These are phyloP conservation scores for Stictocephala bisonia DNA, from an alignment of 2,888 invertebrate species.

Conservation along the genomic window DNA sequence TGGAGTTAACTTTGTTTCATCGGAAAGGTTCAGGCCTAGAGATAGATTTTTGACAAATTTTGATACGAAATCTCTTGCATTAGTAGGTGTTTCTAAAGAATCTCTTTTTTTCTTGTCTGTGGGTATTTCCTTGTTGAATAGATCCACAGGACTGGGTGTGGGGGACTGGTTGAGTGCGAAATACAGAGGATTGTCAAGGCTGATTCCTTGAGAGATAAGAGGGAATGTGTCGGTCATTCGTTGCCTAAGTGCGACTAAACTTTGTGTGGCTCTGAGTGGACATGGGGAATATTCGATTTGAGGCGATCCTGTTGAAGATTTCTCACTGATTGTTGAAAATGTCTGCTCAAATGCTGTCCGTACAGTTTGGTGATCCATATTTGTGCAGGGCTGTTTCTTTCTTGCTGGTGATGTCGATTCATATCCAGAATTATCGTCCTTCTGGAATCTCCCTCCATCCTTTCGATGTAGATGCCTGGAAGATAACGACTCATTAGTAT, in stretches of 20 bases:
- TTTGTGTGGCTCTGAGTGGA: constrained; percentile 64
- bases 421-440: no score
- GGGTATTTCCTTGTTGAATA: constrained; percentile 59
- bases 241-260: constrained; percentile 66
- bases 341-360: constrained; percentile 21
- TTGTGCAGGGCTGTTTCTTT: constrained; percentile 54
- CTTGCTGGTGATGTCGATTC: constrained; percentile 42
- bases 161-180: constrained; percentile 63
- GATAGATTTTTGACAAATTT: constrained; percentile 5
- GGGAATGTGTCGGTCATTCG: constrained; percentile 66
- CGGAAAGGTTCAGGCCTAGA: constrained; percentile 36
- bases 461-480: constrained; percentile 22
- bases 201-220: constrained; percentile 63
- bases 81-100: constrained; percentile 44
- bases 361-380: constrained; percentile 37
- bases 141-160: constrained; percentile 57
- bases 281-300: constrained; percentile 70
- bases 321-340: constrained; percentile 42
- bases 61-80: constrained; percentile 15
- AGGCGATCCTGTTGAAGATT: constrained; percentile 66
- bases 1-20: constrained; percentile 19
- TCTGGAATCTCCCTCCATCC: no score
- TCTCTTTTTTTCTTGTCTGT: constrained; percentile 22
- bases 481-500: no score
- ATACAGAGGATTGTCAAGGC: constrained; percentile 67